phyloP scores from a whole-genome alignment of 2,888 invertebrate species.

The Hydrotaea diabolus region DNA sequence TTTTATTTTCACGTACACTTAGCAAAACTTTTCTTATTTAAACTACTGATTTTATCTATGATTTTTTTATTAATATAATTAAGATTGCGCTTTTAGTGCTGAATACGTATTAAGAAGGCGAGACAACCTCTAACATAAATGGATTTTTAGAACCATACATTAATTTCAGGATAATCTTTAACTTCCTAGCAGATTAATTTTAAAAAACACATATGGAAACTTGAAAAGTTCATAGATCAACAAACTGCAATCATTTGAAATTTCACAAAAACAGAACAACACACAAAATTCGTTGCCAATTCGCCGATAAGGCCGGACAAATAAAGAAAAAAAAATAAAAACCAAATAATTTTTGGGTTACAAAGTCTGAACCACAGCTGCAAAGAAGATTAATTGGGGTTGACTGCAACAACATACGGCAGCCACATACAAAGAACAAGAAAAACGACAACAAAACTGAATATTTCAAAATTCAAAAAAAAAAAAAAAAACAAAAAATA shows the following conservation, averaged over 20 bases:
- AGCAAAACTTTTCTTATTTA: no score
- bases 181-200: neutral
- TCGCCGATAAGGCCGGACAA: neutral
- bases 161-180: no score
- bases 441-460: neutral
- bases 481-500: neutral
- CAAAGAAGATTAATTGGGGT: constrained; percentile 38
- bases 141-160: no score
- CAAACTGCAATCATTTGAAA: neutral
- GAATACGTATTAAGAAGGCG: no score
- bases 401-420: constrained; percentile 3
- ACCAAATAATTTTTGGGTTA: neutral
- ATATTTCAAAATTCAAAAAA: constrained; percentile 11
- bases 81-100: no score
- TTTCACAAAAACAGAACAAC: no score
- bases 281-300: neutral
- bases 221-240: neutral
- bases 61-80: no score
- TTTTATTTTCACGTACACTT: no score
- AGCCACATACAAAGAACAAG: no score
- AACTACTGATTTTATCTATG: no score
- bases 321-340: no score
- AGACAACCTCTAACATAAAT: no score
- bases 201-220: neutral
- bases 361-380: constrained; percentile 16